Conservation (phyloP, 2,888 invertebrate species). For the Dynastes hyllus region DNA sequence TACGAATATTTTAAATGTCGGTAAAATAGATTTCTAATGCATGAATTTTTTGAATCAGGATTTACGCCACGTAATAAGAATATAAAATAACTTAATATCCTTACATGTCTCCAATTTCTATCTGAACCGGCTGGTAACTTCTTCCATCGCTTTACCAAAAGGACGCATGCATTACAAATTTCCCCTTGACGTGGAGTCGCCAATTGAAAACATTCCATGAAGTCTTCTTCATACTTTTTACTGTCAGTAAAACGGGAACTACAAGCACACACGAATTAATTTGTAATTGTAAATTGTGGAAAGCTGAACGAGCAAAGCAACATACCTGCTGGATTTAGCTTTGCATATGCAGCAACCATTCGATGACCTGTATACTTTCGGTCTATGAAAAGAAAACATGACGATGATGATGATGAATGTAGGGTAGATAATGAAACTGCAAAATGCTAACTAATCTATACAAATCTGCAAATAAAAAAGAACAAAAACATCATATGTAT, state of each 20-base stretch:
- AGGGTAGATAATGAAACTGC: constrained; percentile 48
- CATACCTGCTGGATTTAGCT: constrained; percentile 86
- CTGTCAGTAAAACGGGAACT: constrained; percentile 90
- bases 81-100: constrained; percentile 61
- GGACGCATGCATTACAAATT: constrained; percentile 90
- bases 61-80: no score
- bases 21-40: constrained; percentile 20
- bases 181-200: constrained; percentile 84
- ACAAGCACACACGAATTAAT: constrained; percentile 33
- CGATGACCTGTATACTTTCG: constrained; percentile 87
- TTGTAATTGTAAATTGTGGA: not conserved
- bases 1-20: not conserved
- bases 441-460: constrained; percentile 59
- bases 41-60: no score
- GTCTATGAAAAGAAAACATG: constrained; percentile 92
- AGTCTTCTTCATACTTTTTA: constrained; percentile 87
- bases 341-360: constrained; percentile 91
- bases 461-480: constrained; percentile 61
- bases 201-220: constrained; percentile 85
- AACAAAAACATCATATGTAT: constrained; percentile 16
- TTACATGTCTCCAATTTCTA: constrained; percentile 86
- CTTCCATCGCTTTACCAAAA: constrained; percentile 87
- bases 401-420: constrained; percentile 57
- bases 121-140: constrained; percentile 82
- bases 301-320: not conserved